Percentiles rank a stretch among this genome's conserved stretches.
Conservation (phyloP, 2,113 vertebrate species). For the Equus quagga region DNA sequence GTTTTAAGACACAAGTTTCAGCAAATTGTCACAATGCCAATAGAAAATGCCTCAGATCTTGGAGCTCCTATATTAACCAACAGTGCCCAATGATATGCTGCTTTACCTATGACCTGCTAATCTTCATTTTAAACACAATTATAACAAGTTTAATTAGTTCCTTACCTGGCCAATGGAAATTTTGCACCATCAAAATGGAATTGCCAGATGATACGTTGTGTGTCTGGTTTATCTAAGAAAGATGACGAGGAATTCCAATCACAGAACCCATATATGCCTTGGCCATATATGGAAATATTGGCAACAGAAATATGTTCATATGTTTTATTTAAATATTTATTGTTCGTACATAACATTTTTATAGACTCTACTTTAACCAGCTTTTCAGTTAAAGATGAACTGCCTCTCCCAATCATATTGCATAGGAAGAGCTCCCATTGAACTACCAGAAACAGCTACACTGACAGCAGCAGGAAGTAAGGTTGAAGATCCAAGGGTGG, state of each 20-base stretch:
- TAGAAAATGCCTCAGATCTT: background rate
- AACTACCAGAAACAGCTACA: background rate
- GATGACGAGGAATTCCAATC: background rate
- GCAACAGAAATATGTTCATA: background rate
- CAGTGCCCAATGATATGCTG: background rate
- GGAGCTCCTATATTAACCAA: background rate
- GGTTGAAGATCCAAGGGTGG: background rate
- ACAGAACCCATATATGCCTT: background rate
- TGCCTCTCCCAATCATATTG: background rate
- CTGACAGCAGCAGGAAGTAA: background rate
- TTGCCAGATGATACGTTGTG: background rate
- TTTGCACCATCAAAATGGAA: background rate
- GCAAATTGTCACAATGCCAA: background rate
- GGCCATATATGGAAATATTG: background rate
- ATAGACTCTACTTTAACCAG: background rate
- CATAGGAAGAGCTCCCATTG: background rate
- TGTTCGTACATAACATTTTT: background rate
- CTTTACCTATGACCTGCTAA: background rate
- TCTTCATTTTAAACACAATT: slow-evolving; percentile 1
- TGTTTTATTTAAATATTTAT: background rate
- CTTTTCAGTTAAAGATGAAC: background rate
- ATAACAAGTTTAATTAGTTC: background rate
- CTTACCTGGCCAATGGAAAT: background rate
- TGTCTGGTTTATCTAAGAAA: background rate
- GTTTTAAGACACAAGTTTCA: background rate